Percentiles rank a stretch among this genome's conserved stretches.
Conservation (phyloP, 2,888 invertebrate genomes). For the Andrena fulva region DNA sequence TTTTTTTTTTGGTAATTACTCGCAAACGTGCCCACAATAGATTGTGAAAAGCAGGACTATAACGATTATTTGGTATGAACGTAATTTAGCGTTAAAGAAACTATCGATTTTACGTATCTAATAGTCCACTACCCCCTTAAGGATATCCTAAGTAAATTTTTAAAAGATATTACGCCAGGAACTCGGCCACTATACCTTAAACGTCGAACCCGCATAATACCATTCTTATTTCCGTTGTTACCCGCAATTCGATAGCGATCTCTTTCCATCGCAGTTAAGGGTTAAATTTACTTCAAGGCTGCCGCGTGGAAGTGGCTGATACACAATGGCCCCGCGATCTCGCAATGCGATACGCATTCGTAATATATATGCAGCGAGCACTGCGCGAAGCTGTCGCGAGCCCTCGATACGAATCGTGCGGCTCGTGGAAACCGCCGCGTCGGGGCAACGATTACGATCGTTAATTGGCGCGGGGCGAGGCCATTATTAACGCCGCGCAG, state of each 20-base stretch:
- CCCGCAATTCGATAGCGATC: slow-evolving; percentile 67
- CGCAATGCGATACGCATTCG: slow-evolving; percentile 15
- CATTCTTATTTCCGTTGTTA: slow-evolving; percentile 71
- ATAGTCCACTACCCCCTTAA: no score
- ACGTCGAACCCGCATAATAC: slow-evolving; percentile 53
- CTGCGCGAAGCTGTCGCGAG: neutral
- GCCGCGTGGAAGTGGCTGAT: slow-evolving; percentile 41
- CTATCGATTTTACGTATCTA: no score
- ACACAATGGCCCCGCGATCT: slow-evolving; percentile 40
- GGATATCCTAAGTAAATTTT: slow-evolving; percentile 62
- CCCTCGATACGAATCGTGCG: neutral
- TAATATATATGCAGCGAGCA: neutral
- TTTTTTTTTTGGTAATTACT: no score
- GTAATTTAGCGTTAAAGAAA: no score
- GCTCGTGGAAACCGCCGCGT: neutral
- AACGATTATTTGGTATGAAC: no score
- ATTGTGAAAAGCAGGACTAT: no score
- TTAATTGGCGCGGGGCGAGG: neutral
- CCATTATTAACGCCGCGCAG: neutral
- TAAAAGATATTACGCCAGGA: slow-evolving; percentile 49
- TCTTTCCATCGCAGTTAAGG: slow-evolving; percentile 59
- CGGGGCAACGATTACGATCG: neutral
- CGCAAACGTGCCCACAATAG: no score
- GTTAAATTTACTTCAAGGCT: slow-evolving; percentile 61
- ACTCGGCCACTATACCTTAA: slow-evolving; percentile 50